Evolutionary conservation across 2,888 invertebrate species (phyloP).

Genomic region (Harpalus rufipes): DNA sequence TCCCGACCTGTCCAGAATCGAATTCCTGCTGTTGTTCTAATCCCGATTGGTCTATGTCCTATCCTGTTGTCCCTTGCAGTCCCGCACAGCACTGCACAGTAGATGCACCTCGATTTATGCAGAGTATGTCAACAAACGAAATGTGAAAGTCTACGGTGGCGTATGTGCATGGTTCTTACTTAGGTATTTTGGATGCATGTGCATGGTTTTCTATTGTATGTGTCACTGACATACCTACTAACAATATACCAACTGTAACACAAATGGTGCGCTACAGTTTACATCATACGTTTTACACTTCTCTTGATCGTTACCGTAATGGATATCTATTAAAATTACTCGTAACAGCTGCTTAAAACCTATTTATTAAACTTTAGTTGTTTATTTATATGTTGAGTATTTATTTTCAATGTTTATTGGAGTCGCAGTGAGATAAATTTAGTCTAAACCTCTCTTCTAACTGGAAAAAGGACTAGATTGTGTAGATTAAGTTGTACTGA

Average conservation of each 20-base stretch:
- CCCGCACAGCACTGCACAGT: slow-evolving; percentile 64
- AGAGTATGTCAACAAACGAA: slow-evolving; percentile 58
- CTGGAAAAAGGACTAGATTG: slow-evolving; percentile 61
- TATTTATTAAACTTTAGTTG: slow-evolving; percentile 53
- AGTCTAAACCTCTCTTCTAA: slow-evolving; percentile 62
- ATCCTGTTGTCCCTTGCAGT: slow-evolving; percentile 3
- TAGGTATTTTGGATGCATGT: slow-evolving; percentile 56
- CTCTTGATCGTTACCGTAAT: slow-evolving; percentile 46
- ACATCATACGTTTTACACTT: slow-evolving; percentile 57
- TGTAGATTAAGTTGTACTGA: slow-evolving; percentile 49
- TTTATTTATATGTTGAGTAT: slow-evolving; percentile 56
- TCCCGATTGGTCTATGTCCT: neutral
- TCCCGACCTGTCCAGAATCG: slow-evolving; percentile 26
- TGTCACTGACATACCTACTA: slow-evolving; percentile 58
- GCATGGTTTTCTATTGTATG: slow-evolving; percentile 57
- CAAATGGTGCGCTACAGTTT: slow-evolving; percentile 63
- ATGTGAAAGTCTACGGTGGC: slow-evolving; percentile 60
- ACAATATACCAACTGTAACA: slow-evolving; percentile 63
- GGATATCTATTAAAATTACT: slow-evolving; percentile 35
- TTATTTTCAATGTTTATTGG: slow-evolving; percentile 57
- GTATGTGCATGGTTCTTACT: slow-evolving; percentile 55
- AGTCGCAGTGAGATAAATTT: slow-evolving; percentile 48
- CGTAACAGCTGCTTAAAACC: slow-evolving; percentile 58
- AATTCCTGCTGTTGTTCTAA: slow-evolving; percentile 14
- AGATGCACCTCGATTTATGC: slow-evolving; percentile 65